Conservation (phyloP, 2,113 vertebrate species). For the Rostratula benghalensis region DNA sequence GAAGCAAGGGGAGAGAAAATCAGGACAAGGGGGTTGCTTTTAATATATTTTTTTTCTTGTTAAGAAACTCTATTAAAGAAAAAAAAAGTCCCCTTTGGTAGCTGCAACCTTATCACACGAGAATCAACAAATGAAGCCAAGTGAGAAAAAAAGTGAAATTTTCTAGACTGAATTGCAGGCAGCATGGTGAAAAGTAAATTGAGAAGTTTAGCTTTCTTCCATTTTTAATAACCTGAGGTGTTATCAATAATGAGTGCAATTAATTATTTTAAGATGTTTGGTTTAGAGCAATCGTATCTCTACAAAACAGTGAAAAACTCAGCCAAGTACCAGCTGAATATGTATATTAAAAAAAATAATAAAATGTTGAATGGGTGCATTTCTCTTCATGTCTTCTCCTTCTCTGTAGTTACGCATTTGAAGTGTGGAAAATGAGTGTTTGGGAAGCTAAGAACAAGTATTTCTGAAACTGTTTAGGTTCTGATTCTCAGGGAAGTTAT, state of each 20-base stretch:
- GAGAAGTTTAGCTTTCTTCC: conserved; percentile 22
- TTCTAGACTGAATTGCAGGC: background rate
- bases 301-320: background rate
- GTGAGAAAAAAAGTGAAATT: conserved; percentile 55
- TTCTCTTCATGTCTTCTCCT: background rate
- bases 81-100: conserved; percentile 12
- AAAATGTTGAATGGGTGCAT: background rate
- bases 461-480: background rate
- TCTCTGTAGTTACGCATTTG: background rate
- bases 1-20: background rate
- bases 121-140: conserved; percentile 40
- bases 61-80: background rate
- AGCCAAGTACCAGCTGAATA: background rate
- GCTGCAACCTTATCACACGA: background rate
- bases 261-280: conserved; percentile 17
- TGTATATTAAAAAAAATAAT: background rate
- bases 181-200: background rate
- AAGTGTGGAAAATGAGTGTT: background rate
- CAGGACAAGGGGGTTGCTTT: background rate
- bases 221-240: conserved; percentile 33
- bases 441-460: background rate
- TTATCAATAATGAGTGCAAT: background rate
- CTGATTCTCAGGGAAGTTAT: conserved; percentile 31
- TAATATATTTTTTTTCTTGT: background rate
- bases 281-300: background rate